Base-by-base conservation (phyloP, 2,113 vertebrate genomes). In the Oncorhynchus nerka region DNA sequence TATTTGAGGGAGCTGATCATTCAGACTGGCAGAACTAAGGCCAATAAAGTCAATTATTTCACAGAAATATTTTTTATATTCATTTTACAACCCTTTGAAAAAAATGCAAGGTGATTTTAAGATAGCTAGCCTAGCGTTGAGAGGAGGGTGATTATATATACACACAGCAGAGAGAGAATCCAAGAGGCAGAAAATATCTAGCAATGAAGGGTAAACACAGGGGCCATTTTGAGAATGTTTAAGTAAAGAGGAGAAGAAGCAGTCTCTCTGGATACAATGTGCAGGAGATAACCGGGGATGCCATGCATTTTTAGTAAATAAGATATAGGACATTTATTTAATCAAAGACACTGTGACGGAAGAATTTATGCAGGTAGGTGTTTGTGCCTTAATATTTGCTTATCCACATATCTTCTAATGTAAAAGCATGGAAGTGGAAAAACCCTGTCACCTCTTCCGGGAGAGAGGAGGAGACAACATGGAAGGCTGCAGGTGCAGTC, bases 31-130 rank as follows among this genome's bases (percentile, higher is more conserved):
- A 94, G 93, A 78, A 88, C 91, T 92, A 93, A 93, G 91, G 91
- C 90, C 95, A 94, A 97, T 94, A 94, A 95, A 95, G 93, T 94
- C 88, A 95, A 95, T 96, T 94, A 95, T 28, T 28, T 48, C 9
- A 45, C 39, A 11, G 49, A 89, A 87, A 82, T 84, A 85, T 90
- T 91, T 90, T 81, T 89, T 84, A 89, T 66, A 86, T 90, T 92
- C 87, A 93, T 94, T 94, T 93, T 88, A 94, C 89, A 90, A 81
- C 84, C 87, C 83, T 86, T 91, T 88, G 76, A 92, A 94, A 93
- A 92, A 86, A 87, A 86, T 85, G 84, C 20, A 32, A 9, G 15
- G 7, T 20, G 12, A 68, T 32, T 84, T 86, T 73, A 78, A 88
- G 92, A 92, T 90, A 92, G 75, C 70, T 76, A 22, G 45, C 75